phyloP scores from a whole-genome alignment of 2,888 invertebrate species.

The Hirtodrosophila cameraria region DNA sequence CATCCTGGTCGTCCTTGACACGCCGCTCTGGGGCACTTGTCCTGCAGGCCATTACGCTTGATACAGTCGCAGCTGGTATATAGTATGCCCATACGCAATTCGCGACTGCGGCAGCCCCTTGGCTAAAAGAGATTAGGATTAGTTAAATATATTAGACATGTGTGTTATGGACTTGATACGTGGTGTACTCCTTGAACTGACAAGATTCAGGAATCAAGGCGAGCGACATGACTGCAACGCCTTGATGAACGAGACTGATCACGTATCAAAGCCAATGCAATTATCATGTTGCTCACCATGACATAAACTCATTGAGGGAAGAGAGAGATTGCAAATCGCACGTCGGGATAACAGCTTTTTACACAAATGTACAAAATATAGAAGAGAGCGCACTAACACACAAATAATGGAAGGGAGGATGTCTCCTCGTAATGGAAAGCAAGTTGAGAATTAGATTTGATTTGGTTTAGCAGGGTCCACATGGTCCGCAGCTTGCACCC shows the following conservation, averaged over 20 bases:
- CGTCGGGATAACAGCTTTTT: slow-evolving; percentile 19
- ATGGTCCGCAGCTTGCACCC: slow-evolving; percentile 59
- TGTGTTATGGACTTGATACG: slow-evolving; percentile 25
- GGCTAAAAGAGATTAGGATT: slow-evolving; percentile 52
- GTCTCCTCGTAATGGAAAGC: slow-evolving; percentile 1
- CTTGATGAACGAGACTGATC: slow-evolving; percentile 70
- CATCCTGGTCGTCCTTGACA: slow-evolving; percentile 85
- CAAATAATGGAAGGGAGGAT: neutral
- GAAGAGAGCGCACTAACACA: no score
- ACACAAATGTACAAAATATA: neutral
- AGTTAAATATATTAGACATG: neutral
- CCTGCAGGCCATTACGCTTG: slow-evolving; percentile 86
- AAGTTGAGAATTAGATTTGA: slow-evolving; percentile 1
- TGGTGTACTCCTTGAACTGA: slow-evolving; percentile 19
- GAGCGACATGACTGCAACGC: slow-evolving; percentile 67
- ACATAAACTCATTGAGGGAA: slow-evolving; percentile 14
- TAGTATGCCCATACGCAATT: slow-evolving; percentile 85
- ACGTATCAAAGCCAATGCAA: slow-evolving; percentile 72
- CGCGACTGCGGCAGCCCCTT: slow-evolving; percentile 85
- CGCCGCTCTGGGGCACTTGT: slow-evolving; percentile 85
- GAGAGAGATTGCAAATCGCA: neutral
- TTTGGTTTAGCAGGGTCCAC: slow-evolving; percentile 45
- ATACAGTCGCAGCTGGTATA: slow-evolving; percentile 86
- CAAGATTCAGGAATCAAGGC: slow-evolving; percentile 56
- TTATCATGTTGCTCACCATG: slow-evolving; percentile 73